A percentile compares a stretch with the other conserved stretches of the same genome.
Conservation (phyloP, 2,888 invertebrate species). For the Lycaena phlaeas region DNA sequence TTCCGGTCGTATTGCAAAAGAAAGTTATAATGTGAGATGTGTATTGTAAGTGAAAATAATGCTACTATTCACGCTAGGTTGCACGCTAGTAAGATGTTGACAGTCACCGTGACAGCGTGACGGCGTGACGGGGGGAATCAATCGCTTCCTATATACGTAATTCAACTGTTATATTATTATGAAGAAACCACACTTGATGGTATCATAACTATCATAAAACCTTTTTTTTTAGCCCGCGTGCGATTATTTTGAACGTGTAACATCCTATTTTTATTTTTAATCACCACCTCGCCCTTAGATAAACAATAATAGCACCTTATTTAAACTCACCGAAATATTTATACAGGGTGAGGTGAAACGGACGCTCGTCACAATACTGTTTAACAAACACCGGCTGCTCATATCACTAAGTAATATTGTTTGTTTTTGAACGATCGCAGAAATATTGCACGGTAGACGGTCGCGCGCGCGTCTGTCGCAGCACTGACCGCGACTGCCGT, state of each 20-base stretch:
- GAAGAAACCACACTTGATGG: too few species aligned
- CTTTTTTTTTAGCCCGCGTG: too few species aligned
- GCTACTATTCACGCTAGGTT: constrained; percentile 20
- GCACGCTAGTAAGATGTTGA: constrained; percentile 11
- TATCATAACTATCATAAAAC: too few species aligned
- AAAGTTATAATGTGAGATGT: constrained; percentile 20
- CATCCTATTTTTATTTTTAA: background rate
- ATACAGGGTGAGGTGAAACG: constrained; percentile 37
- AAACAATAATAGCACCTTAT: background rate
- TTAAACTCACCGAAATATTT: constrained; percentile 2
- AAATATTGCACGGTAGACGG: constrained; percentile 23
- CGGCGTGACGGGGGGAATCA: background rate
- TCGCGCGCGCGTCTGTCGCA: constrained; percentile 45
- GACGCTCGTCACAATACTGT: constrained; percentile 46
- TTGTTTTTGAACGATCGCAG: constrained; percentile 33
- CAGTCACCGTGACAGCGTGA: background rate
- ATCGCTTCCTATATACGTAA: too few species aligned
- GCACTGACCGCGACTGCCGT: constrained; percentile 37
- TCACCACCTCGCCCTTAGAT: background rate
- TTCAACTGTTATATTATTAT: too few species aligned
- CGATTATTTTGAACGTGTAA: background rate
- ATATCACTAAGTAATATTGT: constrained; percentile 45
- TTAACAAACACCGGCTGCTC: constrained; percentile 49
- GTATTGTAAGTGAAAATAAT: constrained; percentile 22
- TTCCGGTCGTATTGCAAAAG: constrained; percentile 17